phyloP scores from a whole-genome alignment of 2,797 vertebrate species.

The Acanthis flammea region DNA sequence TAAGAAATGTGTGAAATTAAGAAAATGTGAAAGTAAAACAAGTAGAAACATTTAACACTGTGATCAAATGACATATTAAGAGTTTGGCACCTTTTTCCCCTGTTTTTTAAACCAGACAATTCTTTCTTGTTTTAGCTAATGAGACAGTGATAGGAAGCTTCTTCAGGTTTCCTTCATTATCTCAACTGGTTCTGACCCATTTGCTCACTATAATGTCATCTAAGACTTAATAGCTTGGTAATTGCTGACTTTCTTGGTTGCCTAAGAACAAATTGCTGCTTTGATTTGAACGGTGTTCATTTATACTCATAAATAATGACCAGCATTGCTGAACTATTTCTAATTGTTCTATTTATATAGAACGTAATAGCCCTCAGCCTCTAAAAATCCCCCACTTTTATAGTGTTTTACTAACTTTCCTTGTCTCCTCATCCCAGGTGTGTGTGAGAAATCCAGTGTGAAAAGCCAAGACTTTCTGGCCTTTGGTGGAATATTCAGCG shows the following conservation, averaged over 20 bases:
- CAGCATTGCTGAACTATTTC: neutral
- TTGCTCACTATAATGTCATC: neutral
- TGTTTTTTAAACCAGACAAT: neutral
- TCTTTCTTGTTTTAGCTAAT: neutral
- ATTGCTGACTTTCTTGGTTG: neutral
- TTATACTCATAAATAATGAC: neutral
- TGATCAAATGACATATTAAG: neutral
- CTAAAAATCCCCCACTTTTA: neutral
- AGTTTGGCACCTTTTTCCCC: neutral
- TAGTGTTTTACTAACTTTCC: neutral
- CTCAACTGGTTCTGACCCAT: neutral
- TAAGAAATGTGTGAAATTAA: neutral
- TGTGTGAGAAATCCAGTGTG: neutral
- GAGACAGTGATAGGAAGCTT: neutral
- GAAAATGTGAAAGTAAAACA: neutral
- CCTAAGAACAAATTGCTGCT: neutral
- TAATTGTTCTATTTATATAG: neutral
- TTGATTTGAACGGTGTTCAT: neutral
- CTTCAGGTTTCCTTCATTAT: neutral
- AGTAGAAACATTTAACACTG: neutral
- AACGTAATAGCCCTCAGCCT: neutral
- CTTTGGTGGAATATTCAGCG: neutral
- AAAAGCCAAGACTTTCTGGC: neutral
- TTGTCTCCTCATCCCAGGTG: neutral
- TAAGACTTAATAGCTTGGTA: neutral